These are phyloP conservation scores for Catagonus wagneri DNA, from an alignment of 2,113 vertebrate species.

Conservation along the genomic window DNA sequence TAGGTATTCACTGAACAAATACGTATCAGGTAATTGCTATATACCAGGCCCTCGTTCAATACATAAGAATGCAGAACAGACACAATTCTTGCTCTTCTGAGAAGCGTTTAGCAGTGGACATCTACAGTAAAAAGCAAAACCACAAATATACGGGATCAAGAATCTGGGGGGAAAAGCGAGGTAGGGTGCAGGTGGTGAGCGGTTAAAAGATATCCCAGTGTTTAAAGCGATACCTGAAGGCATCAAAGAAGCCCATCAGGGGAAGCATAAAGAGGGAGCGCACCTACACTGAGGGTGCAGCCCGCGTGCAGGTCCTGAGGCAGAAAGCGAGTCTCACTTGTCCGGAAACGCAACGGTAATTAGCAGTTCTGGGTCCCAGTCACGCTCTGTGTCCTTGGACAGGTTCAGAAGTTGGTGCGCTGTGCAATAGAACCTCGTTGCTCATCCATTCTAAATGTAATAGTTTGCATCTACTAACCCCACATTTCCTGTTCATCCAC, in stretches of 20 bases:
- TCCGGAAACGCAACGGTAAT: not conserved
- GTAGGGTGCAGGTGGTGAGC: not conserved
- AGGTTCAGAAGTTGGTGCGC: not conserved
- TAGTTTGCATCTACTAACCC: no score
- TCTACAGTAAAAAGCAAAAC: not conserved
- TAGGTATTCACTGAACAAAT: not conserved
- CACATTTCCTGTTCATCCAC: no score
- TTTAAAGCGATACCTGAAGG: no score
- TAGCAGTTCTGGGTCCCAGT: rapidly evolving
- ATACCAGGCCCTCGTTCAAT: not conserved
- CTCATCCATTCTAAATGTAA: no score
- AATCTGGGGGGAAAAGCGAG: not conserved
- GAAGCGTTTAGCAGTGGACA: not conserved
- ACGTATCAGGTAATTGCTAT: no score
- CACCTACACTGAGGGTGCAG: not conserved
- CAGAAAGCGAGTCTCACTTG: not conserved
- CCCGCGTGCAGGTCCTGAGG: rapidly evolving
- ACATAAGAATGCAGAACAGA: not conserved
- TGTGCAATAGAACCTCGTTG: no score
- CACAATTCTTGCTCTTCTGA: not conserved
- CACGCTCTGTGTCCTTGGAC: rapidly evolving
- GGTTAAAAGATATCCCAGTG: no score
- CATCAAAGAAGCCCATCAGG: not conserved
- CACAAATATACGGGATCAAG: no score
- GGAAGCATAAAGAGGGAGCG: not conserved